These are phyloP conservation scores for Erebia aethiops DNA, from an alignment of 2,888 invertebrate species.

Conservation along the genomic window DNA sequence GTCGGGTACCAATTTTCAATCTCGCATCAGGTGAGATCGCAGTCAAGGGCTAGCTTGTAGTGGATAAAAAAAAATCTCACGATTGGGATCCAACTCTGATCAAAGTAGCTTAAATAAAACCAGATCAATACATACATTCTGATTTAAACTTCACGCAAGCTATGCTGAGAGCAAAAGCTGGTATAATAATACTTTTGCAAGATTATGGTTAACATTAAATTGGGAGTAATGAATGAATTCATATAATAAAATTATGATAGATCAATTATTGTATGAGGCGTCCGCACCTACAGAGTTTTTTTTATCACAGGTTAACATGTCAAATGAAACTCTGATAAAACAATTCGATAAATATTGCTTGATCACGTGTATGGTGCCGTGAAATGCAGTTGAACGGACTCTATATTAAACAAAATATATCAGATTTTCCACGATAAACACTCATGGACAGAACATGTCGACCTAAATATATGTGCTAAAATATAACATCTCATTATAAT, in stretches of 20 bases:
- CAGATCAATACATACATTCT: no score
- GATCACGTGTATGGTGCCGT: slow-evolving; percentile 45
- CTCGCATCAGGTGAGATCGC: no score
- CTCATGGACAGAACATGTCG: slow-evolving; percentile 10
- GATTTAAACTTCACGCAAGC: neutral
- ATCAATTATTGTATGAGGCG: slow-evolving; percentile 27
- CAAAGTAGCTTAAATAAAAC: no score
- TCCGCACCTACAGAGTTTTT: slow-evolving; percentile 34
- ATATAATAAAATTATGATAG: neutral
- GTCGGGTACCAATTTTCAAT: no score
- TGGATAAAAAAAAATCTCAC: no score
- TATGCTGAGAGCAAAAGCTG: neutral
- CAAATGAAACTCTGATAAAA: slow-evolving; percentile 68
- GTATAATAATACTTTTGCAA: neutral
- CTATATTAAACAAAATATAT: slow-evolving; percentile 2
- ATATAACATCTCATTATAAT: neutral
- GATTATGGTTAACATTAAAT: neutral
- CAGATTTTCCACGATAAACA: slow-evolving; percentile 4
- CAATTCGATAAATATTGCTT: slow-evolving; percentile 49
- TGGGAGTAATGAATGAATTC: neutral
- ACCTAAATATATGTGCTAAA: neutral
- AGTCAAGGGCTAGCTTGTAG: no score
- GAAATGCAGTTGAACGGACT: slow-evolving; percentile 38
- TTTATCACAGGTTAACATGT: slow-evolving; percentile 79
- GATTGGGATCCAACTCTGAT: no score